A percentile compares a stretch with the other conserved stretches of the same genome.
phyloP scores from a whole-genome alignment of 2,888 invertebrate species.

The Malachius bipustulatus region DNA sequence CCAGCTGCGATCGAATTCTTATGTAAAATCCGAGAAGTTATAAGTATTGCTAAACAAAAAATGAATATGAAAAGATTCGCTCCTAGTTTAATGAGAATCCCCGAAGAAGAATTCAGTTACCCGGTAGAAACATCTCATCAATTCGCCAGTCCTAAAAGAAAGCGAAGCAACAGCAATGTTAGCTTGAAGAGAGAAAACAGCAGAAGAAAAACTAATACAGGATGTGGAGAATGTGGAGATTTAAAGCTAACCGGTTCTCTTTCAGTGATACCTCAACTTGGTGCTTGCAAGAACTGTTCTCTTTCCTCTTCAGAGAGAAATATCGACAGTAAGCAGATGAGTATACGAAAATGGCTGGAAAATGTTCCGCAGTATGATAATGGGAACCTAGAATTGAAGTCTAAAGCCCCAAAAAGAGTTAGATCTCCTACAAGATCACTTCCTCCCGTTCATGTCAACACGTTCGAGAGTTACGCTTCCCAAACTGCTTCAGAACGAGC shows the following conservation, averaged over 20 bases:
- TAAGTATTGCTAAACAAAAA: constrained; percentile 79
- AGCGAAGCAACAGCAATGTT: constrained; percentile 44
- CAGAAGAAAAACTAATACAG: constrained; percentile 44
- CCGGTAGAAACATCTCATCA: constrained; percentile 42
- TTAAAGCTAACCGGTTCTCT: constrained; percentile 33
- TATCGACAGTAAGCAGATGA: constrained; percentile 60
- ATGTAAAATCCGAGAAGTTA: constrained; percentile 80
- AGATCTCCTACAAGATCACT: constrained; percentile 32
- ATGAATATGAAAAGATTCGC: constrained; percentile 71
- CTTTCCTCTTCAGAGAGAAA: constrained; percentile 41
- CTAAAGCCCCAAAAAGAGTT: constrained; percentile 20
- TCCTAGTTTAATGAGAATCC: constrained; percentile 67
- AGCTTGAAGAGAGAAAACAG: constrained; percentile 52
- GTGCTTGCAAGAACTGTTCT: constrained; percentile 43
- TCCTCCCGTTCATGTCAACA: constrained; percentile 26
- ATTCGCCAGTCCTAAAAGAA: constrained; percentile 28
- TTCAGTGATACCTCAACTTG: constrained; percentile 31
- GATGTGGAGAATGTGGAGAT: constrained; percentile 51
- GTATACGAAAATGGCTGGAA: constrained; percentile 65
- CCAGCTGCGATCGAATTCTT: constrained; percentile 83
- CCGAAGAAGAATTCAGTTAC: constrained; percentile 58
- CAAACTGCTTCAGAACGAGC: too few relatives aligned
- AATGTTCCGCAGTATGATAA: constrained; percentile 44
- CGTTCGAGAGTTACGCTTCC: too few relatives aligned
- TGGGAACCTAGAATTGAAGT: constrained; percentile 10